phyloP scores from a whole-genome alignment of 2,113 vertebrate species.

The Scytalopus superciliaris region DNA sequence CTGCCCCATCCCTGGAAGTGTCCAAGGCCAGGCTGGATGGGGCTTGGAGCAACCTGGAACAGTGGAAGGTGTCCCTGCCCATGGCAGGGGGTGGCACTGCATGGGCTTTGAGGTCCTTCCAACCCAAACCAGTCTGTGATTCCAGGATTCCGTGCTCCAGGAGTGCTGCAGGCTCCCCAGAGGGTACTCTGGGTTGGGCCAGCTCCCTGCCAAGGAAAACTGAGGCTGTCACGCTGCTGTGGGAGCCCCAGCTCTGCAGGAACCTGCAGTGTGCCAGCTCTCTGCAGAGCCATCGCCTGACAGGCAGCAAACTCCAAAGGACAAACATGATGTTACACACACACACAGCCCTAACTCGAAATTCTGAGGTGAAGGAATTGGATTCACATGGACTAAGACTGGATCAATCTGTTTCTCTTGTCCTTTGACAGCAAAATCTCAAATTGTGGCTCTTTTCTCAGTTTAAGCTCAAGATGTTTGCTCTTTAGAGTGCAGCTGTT shows the following conservation, averaged over 20 bases:
- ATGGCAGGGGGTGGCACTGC: not conserved
- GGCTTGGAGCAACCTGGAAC: not conserved
- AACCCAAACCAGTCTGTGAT: not conserved
- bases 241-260: not conserved
- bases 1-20: not conserved
- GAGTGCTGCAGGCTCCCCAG: not conserved
- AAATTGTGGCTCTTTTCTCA: not conserved
- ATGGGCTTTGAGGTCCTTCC: not conserved
- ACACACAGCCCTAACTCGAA: not conserved
- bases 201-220: not conserved
- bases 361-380: not conserved
- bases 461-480: not conserved
- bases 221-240: not conserved
- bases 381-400: not conserved
- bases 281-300: not conserved
- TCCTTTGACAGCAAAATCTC: not conserved
- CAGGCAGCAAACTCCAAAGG: not conserved
- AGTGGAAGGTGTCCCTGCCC: not conserved
- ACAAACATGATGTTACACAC: not conserved
- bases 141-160: not conserved
- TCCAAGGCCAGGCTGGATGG: not conserved
- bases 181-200: fast-evolving
- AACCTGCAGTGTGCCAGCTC: not conserved
- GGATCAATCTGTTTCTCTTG: not conserved
- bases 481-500: not conserved